Evolutionary conservation across 2,888 invertebrate genomes (phyloP).

Genomic region (Chalcosyrphus nemorum): DNA sequence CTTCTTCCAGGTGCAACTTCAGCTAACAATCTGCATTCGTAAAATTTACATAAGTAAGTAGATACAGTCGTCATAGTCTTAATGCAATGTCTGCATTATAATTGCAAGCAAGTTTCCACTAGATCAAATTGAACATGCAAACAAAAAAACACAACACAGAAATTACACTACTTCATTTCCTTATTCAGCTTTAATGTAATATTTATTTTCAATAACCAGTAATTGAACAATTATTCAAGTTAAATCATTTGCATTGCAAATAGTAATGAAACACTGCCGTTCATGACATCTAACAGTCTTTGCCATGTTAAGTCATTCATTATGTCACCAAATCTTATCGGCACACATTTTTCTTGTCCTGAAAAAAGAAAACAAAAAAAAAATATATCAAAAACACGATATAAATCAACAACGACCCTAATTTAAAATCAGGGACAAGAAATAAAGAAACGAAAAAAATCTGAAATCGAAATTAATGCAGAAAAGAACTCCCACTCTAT

Average conservation of each 20-base stretch:
- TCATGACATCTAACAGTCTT: constrained; percentile 22
- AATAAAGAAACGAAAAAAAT: constrained; percentile 40
- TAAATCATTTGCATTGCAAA: constrained; percentile 56
- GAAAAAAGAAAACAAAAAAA: constrained; percentile 53
- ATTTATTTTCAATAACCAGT: constrained; percentile 33
- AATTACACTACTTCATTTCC: neutral
- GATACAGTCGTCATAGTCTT: too few relatives aligned
- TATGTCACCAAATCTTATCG: constrained; percentile 41
- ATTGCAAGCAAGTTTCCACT: too few relatives aligned
- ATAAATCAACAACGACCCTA: constrained; percentile 70
- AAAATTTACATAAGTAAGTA: too few relatives aligned
- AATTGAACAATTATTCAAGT: constrained; percentile 59
- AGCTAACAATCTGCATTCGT: too few relatives aligned
- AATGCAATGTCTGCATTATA: too few relatives aligned
- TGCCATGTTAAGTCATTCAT: constrained; percentile 41
- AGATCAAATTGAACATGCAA: too few relatives aligned
- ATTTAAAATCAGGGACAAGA: constrained; percentile 67
- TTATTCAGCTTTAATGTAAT: neutral
- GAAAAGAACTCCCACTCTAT: constrained; percentile 57
- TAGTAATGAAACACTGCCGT: constrained; percentile 5
- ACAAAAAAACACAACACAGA: neutral
- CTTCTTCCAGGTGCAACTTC: too few relatives aligned
- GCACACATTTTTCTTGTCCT: constrained; percentile 62
- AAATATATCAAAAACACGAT: constrained; percentile 30
- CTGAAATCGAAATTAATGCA: constrained; percentile 51